Evolutionary conservation across 2,797 vertebrate species (phyloP), one percentile per base, ranked within the genome.

Genomic region (Cygnus olor): DNA sequence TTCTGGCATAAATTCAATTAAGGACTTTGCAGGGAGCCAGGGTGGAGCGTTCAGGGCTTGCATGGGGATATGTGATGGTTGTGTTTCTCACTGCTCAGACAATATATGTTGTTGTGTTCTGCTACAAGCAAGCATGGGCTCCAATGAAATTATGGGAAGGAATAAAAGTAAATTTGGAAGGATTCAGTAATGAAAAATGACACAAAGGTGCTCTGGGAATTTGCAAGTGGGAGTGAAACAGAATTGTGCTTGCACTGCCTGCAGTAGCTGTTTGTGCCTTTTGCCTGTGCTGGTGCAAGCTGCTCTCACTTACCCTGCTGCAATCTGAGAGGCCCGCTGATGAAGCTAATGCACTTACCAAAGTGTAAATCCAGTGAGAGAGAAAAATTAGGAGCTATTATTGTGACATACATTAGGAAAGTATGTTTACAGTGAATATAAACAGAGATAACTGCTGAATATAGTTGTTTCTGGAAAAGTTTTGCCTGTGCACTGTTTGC

Each of bases 371-470:
- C 28, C 56, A 82, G 24, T 32, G 63, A 86, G 64, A 64, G 22
- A 68, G 40, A 92, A 95, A 94, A 94, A 93, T 71, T 80, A 72
- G 88, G 53, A 77, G 42, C 60, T 77, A 44, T 82, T 89, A 88
- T 57, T 90, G 27, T 93, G 95, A 77, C 71, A 95, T 89, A 77
- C 17, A 14, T 95, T 57, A 80, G 42, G 80, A 69, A 91, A 94
- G 92, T 61, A 51, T 87, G 88, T 89, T 93, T 95, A 86, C 28
- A 54, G 32, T 38, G 57, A 78, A 65, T 86, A 65, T 85, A 95
- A 94, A 86, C 72, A 88, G 64, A 94, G 80, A 85, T 86, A 90
- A 87, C 36, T 80, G 40, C 74, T 90, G 80, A 90, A 88, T 77
- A 27, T 42, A 28, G 68, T 61, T 63, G 45, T 47, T 94, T 66